Evolutionary conservation across 2,797 vertebrate genomes (phyloP), one percentile per base, ranked within the genome.

Genomic region (Crocodylus rhombifer): DNA sequence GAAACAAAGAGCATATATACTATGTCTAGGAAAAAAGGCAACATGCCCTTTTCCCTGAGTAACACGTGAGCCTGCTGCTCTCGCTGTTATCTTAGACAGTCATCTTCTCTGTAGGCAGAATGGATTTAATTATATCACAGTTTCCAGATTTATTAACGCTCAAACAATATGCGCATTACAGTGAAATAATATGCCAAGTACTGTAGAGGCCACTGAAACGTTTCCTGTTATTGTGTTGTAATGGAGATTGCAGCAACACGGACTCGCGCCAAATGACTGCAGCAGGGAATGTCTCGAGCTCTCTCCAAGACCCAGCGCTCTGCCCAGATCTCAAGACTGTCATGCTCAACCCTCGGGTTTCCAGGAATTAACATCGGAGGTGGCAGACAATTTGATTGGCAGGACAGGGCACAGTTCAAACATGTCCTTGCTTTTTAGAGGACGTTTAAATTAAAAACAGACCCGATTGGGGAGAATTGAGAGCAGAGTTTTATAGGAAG

Each of bases 181-280:
- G 92, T 96, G 97, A 96, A 97, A 85, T 88, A 89, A 87, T 86
- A 93, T 17, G 87, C 92, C 93, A 90, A 96, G 97, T 93, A 88
- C 95, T 91, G 93, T 75, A 84, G 93, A 95, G 97, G 96, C 96
- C 97, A 95, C 82, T 14, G 94, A 95, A 96, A 95, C 14, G 61
- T 93, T 97, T 98, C 98, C 98, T 98, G 97, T 95, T 96, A 97
- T 97, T 95, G 97, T 95, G 90, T 85, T 86, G 26, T 77, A 87
- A 92, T 91, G 95, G 94, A 92, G 91, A 95, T 88, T 12, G 81
- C 86, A 97, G 96, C 67, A 95, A 88, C 82, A 5, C 77, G 4
- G 78, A 90, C 89, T 88, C 0, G 21, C 76, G 88, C 94, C 81
- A 93, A 94, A 95, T 13, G 83, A 74, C 88, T 91, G 94, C 96